These are phyloP conservation scores for Ophiothrix spiculata DNA, from an alignment of 35 echinoderm and acorn worm genomes.

Conservation along the genomic window DNA sequence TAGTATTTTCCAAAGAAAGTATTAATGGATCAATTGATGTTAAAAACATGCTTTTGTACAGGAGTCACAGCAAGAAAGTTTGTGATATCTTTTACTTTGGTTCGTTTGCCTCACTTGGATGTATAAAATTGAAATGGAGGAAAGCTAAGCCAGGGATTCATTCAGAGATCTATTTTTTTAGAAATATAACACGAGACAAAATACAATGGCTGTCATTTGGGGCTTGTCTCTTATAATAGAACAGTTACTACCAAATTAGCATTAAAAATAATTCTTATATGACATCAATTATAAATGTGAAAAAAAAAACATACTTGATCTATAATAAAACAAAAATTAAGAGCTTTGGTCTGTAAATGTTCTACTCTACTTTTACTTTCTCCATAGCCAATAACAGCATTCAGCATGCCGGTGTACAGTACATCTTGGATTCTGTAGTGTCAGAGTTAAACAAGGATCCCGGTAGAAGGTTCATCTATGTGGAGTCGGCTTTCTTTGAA, in stretches of 20 bases:
- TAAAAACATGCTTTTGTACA: too few relatives aligned
- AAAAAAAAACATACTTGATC: background rate
- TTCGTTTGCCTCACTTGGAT: too few relatives aligned
- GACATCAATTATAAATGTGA: background rate
- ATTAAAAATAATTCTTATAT: too few relatives aligned
- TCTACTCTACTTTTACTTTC: background rate
- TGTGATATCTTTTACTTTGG: too few relatives aligned
- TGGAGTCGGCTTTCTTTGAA: slow-evolving; percentile 87
- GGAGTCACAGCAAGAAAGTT: too few relatives aligned
- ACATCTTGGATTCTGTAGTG: slow-evolving; percentile 89
- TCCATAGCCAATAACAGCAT: slow-evolving; percentile 82
- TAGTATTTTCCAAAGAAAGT: too few relatives aligned
- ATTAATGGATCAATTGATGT: too few relatives aligned
- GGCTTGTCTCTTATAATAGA: background rate
- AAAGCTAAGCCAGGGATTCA: too few relatives aligned
- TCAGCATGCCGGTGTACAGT: slow-evolving; percentile 96
- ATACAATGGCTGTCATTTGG: background rate
- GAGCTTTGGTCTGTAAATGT: background rate
- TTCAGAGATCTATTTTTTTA: too few relatives aligned
- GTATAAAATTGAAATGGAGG: too few relatives aligned
- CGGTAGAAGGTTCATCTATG: slow-evolving; percentile 81
- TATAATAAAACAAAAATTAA: background rate
- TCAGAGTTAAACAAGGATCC: slow-evolving; percentile 77
- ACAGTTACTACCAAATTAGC: too few relatives aligned
- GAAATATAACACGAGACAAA: too few relatives aligned